Percentiles rank a stretch among this genome's conserved stretches.
These are phyloP conservation scores for Talpa occidentalis DNA, from an alignment of 2,113 vertebrate genomes.

Conservation along the genomic window DNA sequence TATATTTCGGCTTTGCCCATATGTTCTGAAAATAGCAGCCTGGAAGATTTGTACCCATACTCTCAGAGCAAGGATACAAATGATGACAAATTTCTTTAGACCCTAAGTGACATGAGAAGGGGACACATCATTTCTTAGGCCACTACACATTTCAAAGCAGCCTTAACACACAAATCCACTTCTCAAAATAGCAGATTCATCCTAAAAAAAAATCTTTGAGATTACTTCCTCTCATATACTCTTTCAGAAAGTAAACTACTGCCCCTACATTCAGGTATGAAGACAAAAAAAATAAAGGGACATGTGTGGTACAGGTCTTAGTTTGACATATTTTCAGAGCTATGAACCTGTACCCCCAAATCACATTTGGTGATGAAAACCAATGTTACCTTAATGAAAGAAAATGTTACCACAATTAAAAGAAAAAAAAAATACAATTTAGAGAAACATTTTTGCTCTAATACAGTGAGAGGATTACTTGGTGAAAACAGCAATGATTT, in stretches of 20 bases:
- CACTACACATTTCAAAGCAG: background rate
- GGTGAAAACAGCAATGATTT: background rate
- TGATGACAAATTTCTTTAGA: slow-evolving; percentile 42
- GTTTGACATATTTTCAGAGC: background rate
- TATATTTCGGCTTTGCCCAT: slow-evolving; percentile 75
- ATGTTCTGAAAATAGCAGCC: slow-evolving; percentile 78
- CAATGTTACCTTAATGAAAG: too few relatives aligned
- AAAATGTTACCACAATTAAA: too few relatives aligned
- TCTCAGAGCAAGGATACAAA: slow-evolving; percentile 48
- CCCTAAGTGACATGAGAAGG: background rate
- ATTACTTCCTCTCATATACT: background rate
- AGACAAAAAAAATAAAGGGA: background rate
- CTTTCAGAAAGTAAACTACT: background rate
- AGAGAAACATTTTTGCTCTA: background rate
- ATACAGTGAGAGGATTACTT: background rate
- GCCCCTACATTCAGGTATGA: background rate
- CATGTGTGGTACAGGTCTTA: background rate
- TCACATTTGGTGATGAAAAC: too few relatives aligned
- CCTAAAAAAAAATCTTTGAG: background rate
- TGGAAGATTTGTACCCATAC: slow-evolving; percentile 60
- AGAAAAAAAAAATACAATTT: too few relatives aligned
- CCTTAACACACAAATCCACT: background rate
- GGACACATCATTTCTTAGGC: background rate
- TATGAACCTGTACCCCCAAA: too few relatives aligned
- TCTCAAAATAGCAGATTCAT: background rate